Conservation (phyloP, 2,113 vertebrate species). For the Panthera uncia region DNA sequence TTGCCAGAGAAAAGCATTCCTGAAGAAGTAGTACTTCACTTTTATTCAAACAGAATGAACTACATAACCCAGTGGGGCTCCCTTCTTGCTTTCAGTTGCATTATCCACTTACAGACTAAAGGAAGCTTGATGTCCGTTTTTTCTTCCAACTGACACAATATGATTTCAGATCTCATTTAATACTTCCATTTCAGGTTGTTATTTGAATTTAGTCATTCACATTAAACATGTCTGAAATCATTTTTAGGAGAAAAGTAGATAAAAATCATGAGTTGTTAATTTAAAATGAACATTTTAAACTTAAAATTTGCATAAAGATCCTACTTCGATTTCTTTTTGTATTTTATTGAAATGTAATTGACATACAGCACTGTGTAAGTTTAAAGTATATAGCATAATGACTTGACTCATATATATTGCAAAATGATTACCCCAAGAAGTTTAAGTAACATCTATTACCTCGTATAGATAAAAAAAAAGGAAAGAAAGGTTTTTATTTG, state of each 20-base stretch:
- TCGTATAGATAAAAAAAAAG: neutral
- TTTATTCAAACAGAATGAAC: neutral
- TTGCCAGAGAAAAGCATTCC: neutral
- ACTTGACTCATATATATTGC: neutral
- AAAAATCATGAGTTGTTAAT: neutral
- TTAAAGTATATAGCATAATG: neutral
- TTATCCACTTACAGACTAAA: neutral
- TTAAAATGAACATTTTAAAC: conserved; percentile 4
- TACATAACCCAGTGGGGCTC: neutral
- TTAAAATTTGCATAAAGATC: neutral
- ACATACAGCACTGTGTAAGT: neutral
- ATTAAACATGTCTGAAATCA: neutral
- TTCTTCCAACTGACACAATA: too few species aligned
- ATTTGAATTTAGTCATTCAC: neutral
- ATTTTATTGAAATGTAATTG: neutral
- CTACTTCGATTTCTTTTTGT: neutral
- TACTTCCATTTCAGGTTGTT: neutral
- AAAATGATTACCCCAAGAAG: neutral
- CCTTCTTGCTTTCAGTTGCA: neutral
- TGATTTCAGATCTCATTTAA: neutral
- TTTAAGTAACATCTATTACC: neutral
- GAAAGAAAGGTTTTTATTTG: neutral
- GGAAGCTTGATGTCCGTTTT: neutral
- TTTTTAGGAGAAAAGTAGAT: neutral
- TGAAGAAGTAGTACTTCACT: neutral